Percentiles rank a stretch among this genome's conserved stretches.
Conservation (phyloP, 1,140 invertebrate genomes). For the Zaprionus vittiger region DNA sequence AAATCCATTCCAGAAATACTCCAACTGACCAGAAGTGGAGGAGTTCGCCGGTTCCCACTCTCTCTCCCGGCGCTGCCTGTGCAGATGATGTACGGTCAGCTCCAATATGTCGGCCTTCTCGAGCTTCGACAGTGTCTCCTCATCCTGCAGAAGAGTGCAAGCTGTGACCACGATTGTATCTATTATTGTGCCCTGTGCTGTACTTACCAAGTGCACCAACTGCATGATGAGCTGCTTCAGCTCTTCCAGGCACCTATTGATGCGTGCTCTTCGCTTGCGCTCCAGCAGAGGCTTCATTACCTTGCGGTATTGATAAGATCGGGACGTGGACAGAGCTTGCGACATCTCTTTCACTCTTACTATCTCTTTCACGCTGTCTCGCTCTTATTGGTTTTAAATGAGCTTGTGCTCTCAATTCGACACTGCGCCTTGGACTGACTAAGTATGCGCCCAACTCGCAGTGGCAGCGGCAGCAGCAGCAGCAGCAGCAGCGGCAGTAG, state of each 20-base stretch:
- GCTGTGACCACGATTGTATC: background rate
- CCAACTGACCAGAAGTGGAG: background rate
- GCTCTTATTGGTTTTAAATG: background rate
- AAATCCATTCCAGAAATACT: slow-evolving; percentile 36
- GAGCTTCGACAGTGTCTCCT: slow-evolving; percentile 89
- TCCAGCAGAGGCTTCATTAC: slow-evolving; percentile 93
- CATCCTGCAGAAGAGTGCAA: slow-evolving; percentile 85
- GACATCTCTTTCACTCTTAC: background rate
- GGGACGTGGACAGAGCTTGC: slow-evolving; percentile 66
- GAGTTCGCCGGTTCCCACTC: background rate
- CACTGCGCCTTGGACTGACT: slow-evolving; percentile 14
- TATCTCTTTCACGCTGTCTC: background rate
- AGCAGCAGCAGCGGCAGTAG: background rate
- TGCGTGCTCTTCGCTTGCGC: slow-evolving; percentile 93
- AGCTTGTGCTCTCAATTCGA: background rate
- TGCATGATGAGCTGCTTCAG: slow-evolving; percentile 92
- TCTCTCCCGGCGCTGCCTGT: slow-evolving; percentile 86
- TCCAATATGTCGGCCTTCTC: slow-evolving; percentile 97
- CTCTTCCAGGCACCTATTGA: slow-evolving; percentile 94
- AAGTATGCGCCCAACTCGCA: background rate
- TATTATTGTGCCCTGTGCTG: background rate
- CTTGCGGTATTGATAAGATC: slow-evolving; percentile 87
- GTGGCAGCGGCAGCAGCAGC: background rate
- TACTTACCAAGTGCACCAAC: slow-evolving; percentile 85
- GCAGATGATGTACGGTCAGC: slow-evolving; percentile 92